Evolutionary conservation across 2,113 vertebrate species (phyloP).

Genomic region (Pseudorectes ferrugineus): DNA sequence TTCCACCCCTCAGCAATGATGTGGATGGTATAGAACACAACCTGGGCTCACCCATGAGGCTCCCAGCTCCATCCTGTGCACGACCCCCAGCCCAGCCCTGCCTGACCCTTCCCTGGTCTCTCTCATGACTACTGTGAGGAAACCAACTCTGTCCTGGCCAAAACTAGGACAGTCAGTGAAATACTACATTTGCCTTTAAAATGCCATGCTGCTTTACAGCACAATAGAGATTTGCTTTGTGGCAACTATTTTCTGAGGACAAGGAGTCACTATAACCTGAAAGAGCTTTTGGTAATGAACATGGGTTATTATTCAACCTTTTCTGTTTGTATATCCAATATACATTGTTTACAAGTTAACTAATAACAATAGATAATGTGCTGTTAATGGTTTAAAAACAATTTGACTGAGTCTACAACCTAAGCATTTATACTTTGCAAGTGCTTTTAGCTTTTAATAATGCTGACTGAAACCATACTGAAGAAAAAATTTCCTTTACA

Average conservation of each 20-base stretch:
- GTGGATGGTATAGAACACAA: neutral
- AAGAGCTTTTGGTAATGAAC: neutral
- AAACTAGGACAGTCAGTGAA: neutral
- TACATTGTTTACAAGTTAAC: neutral
- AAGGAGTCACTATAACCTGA: neutral
- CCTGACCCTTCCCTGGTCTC: neutral
- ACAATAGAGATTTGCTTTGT: neutral
- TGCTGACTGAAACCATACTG: neutral
- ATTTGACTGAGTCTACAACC: neutral
- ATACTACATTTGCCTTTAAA: neutral
- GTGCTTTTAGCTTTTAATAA: neutral
- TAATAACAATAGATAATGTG: neutral
- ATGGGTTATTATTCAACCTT: accelerated
- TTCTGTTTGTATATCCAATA: neutral
- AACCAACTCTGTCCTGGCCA: neutral
- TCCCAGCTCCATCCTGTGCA: neutral
- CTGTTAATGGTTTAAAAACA: neutral
- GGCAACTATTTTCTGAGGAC: neutral
- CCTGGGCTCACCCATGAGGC: neutral
- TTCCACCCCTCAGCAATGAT: neutral
- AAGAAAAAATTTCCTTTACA: neutral
- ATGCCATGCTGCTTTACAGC: neutral
- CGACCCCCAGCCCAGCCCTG: accelerated
- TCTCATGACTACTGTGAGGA: neutral
- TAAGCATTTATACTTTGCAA: neutral